These are phyloP conservation scores for Epinotia nisella DNA, from an alignment of 2,888 invertebrate genomes.

Conservation along the genomic window DNA sequence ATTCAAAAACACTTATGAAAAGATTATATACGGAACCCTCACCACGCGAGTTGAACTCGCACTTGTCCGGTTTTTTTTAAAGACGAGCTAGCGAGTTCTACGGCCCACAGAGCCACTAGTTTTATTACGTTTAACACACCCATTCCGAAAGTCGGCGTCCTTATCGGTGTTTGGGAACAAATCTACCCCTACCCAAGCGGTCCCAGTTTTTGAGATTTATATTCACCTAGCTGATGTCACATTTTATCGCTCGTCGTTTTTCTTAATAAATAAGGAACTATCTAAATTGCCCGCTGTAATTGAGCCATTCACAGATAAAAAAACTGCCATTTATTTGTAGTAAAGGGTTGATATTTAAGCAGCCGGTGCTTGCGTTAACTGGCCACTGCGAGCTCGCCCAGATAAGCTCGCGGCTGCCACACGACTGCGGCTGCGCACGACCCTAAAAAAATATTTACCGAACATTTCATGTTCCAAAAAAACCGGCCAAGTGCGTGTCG, in stretches of 20 bases:
- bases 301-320: neutral
- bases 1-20: too few relatives aligned
- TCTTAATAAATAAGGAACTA: neutral
- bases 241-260: neutral
- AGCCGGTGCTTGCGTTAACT: conserved; percentile 7
- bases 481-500: too few relatives aligned
- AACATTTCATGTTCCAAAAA: conserved; percentile 1
- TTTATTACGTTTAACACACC: too few relatives aligned
- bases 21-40: too few relatives aligned
- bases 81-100: too few relatives aligned
- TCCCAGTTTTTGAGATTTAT: neutral
- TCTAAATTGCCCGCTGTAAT: neutral
- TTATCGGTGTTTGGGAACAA: too few relatives aligned
- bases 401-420: conserved; percentile 9
- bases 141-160: too few relatives aligned
- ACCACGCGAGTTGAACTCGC: too few relatives aligned
- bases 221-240: neutral
- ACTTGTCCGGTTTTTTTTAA: too few relatives aligned
- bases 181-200: too few relatives aligned
- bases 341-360: conserved; percentile 15
- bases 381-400: neutral
- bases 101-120: too few relatives aligned
- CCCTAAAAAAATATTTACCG: conserved; percentile 4
- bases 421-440: neutral
- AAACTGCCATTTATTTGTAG: neutral